phyloP scores from a whole-genome alignment of 2,797 vertebrate genomes.

The Myiotriccus ornatus region DNA sequence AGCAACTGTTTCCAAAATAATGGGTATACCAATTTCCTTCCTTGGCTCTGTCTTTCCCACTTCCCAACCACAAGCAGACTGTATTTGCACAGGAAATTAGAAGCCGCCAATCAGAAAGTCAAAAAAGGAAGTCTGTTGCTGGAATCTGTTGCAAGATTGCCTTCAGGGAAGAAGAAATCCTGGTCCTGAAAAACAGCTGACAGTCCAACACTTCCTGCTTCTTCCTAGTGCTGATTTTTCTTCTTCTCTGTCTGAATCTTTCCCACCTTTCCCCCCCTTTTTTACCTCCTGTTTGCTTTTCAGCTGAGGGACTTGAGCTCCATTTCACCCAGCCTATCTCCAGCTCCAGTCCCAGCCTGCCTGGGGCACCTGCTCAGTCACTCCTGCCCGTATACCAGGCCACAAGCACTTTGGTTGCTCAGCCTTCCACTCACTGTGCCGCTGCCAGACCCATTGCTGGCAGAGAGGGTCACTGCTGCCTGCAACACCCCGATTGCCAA shows the following conservation, averaged over 20 bases:
- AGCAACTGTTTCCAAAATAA: background rate
- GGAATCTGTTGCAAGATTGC: background rate
- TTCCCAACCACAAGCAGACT: background rate
- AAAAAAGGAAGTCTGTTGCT: background rate
- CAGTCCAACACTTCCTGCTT: background rate
- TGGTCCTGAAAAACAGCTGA: background rate
- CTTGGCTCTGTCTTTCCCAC: background rate
- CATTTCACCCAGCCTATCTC: background rate
- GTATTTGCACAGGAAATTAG: background rate
- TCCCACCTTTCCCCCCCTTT: background rate
- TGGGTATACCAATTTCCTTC: background rate
- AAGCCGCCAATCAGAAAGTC: background rate
- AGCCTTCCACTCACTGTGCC: background rate
- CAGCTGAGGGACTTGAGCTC: background rate
- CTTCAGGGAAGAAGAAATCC: background rate
- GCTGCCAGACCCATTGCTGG: fast-evolving
- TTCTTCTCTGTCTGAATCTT: background rate
- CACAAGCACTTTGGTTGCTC: background rate
- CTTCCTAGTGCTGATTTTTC: background rate
- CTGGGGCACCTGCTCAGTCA: background rate
- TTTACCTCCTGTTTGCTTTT: background rate
- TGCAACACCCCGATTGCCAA: background rate
- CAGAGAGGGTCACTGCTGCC: background rate
- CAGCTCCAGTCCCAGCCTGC: background rate
- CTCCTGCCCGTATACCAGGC: background rate